Percentiles rank a stretch among this genome's conserved stretches.
These are phyloP conservation scores for Cotesia chilonis DNA, from an alignment of 1,140 invertebrate species.

Conservation along the genomic window DNA sequence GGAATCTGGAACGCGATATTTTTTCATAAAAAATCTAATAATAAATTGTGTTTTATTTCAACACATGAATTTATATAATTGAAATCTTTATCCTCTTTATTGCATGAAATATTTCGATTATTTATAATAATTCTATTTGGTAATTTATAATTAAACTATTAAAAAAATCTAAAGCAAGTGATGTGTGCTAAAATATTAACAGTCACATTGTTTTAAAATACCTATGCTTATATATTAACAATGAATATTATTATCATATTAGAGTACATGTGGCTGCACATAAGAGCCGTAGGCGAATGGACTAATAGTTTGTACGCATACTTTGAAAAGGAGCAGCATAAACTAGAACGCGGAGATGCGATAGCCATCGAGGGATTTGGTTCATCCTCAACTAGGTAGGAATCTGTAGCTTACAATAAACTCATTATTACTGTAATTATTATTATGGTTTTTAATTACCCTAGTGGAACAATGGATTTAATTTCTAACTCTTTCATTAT, in stretches of 20 bases:
- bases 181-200: too few species aligned
- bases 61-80: too few species aligned
- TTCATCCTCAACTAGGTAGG: conserved; percentile 20
- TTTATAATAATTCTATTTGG: too few species aligned
- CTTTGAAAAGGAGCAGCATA: conserved; percentile 83
- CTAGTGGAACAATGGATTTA: background rate
- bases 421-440: background rate
- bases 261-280: conserved; percentile 94
- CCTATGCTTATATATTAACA: background rate
- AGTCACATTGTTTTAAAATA: background rate
- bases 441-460: conserved; percentile 15
- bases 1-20: too few species aligned
- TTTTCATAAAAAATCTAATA: too few species aligned
- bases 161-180: too few species aligned
- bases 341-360: conserved; percentile 73
- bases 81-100: too few species aligned
- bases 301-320: conserved; percentile 89
- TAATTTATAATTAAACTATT: too few species aligned
- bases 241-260: conserved; percentile 32
- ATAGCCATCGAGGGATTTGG: conserved; percentile 51
- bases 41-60: too few species aligned
- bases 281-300: conserved; percentile 94
- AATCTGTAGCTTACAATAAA: conserved; percentile 48
- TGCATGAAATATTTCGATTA: too few species aligned
- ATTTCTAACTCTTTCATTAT: conserved; percentile 31